phyloP scores from a whole-genome alignment of 2,888 invertebrate genomes.

The Criorhina ranunculi region DNA sequence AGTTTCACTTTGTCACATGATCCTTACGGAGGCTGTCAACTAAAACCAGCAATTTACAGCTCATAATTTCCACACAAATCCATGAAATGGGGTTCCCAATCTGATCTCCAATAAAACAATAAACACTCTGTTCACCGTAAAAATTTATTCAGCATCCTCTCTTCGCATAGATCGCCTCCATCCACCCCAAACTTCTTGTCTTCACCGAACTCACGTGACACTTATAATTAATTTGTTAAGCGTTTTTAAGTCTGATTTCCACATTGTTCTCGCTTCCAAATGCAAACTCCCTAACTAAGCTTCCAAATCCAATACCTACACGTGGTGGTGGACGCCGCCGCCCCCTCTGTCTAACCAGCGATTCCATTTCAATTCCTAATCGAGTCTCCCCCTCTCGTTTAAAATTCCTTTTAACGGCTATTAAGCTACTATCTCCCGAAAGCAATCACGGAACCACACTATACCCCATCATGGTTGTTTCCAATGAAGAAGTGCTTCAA shows the following conservation, averaged over 20 bases:
- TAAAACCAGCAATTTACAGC: constrained; percentile 1
- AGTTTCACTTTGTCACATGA: not conserved
- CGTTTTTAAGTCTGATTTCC: constrained; percentile 16
- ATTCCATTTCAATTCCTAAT: constrained; percentile 30
- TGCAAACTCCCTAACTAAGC: not conserved
- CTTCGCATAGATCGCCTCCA: not conserved
- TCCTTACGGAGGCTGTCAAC: not conserved
- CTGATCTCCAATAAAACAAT: constrained; percentile 14
- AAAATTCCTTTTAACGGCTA: constrained; percentile 65
- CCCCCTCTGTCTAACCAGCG: not conserved
- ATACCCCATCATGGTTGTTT: constrained; percentile 17
- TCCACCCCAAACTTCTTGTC: constrained; percentile 19
- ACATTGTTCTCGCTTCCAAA: constrained; percentile 2
- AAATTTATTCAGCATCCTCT: not conserved
- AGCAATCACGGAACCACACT: constrained; percentile 56
- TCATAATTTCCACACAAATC: constrained; percentile 19
- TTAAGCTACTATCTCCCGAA: constrained; percentile 64
- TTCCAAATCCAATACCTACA: not conserved
- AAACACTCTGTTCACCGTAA: constrained; percentile 11
- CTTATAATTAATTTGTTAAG: constrained; percentile 52
- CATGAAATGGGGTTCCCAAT: not conserved
- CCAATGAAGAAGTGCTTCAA: constrained; percentile 61
- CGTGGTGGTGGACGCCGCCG: too few relatives aligned
- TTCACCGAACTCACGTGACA: constrained; percentile 23
- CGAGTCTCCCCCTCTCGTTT: constrained; percentile 41